Base-by-base conservation (phyloP, 2,888 invertebrate species). In the Laothoe populi region DNA sequence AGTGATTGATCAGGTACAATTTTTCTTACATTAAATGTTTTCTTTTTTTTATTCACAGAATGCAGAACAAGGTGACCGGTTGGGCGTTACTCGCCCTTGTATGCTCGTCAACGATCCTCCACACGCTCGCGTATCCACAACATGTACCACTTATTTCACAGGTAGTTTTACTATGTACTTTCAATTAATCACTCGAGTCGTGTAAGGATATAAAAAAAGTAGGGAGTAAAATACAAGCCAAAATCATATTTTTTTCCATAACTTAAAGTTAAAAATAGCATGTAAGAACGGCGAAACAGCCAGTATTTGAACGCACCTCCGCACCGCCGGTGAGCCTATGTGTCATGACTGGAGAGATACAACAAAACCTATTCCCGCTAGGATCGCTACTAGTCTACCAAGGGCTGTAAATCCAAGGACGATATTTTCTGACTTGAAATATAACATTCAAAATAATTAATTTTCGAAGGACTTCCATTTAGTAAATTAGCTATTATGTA, bases 41-140 rank as follows among this genome's bases (percentile, higher is more conserved):
- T 71, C 53, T 63, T 59, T 64, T 71, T 57, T 63, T 59, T 64
- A 42, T 49, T 68, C 42, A 65, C 87, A 90, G 96, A 95, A 93
- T 95, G 87, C 92, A 94, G 86, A 95, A 95, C 86, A 94, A 94
- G 82, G 84, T 95, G 59, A 83, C 93, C 74, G 95, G 96, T 63
- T 95, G 96, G 94, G 93, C 95, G 75, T 88, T 97, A 66, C 91
- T 97, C 75, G 94, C 94, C 78, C 94, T 97, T 66, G 93, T 96
- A 77, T 93, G 95, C 75, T 94, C 95, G 74, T 95, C 95, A 71
- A 92, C 94, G 66, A 87, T 96, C 60, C 91, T 96, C 65, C 94
- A 95, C 73, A 95, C 95, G 64, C 86, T 95, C 66, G 95, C 96
- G 49, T 95, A 95, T 78, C 96, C 96, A 71, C 92, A 88, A 75